Conservation (phyloP, 2,888 invertebrate species). For the Cataglyphis altisquamis region DNA sequence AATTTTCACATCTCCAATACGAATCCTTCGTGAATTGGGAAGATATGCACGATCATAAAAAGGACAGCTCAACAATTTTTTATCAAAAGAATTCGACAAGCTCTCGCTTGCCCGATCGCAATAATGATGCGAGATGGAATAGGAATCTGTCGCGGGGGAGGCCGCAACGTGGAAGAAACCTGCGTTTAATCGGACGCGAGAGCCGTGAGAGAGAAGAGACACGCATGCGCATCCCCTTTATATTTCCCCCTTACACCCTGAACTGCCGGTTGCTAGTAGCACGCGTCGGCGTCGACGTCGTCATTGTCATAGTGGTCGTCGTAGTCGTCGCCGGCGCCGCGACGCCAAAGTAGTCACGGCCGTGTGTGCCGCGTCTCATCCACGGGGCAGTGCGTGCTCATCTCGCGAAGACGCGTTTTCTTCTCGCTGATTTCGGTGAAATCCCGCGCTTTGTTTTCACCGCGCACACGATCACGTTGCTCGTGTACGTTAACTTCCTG, state of each 20-base stretch:
- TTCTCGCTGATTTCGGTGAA: neutral
- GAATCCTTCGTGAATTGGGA: neutral
- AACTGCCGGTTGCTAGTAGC: slow-evolving; percentile 69
- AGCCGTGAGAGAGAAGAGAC: slow-evolving; percentile 16
- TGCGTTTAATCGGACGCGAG: slow-evolving; percentile 60
- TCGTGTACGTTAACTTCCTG: neutral
- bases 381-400: slow-evolving; percentile 69
- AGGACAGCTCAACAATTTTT: neutral
- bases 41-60: neutral
- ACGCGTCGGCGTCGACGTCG: slow-evolving; percentile 72
- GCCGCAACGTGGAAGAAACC: slow-evolving; percentile 37
- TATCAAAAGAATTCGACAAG: neutral
- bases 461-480: neutral
- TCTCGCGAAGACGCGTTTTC: slow-evolving; percentile 61
- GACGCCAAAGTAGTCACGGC: slow-evolving; percentile 71
- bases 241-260: slow-evolving; percentile 55
- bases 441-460: neutral
- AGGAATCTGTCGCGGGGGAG: slow-evolving; percentile 3
- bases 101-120: neutral
- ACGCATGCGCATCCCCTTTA: slow-evolving; percentile 67
- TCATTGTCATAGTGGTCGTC: slow-evolving; percentile 60
- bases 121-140: slow-evolving; percentile 15
- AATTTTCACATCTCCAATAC: neutral
- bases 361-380: slow-evolving; percentile 61
- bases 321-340: slow-evolving; percentile 55